Evolutionary conservation across 2,888 invertebrate genomes (phyloP).

Genomic region (Petrolisthes manimaculis): DNA sequence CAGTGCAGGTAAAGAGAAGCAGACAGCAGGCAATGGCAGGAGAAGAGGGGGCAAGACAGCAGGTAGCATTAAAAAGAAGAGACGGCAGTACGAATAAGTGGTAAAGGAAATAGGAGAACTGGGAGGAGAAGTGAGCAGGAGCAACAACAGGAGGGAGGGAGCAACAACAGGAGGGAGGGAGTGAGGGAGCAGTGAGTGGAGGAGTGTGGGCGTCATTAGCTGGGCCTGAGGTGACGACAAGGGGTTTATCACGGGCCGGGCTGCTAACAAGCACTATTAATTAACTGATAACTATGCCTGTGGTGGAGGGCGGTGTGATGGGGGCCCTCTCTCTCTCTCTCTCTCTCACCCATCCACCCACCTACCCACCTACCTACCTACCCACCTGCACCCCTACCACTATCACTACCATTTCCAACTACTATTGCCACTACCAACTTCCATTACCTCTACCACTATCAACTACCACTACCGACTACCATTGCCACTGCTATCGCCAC

Average conservation of each 20-base stretch:
- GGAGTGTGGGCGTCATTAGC: slow-evolving; percentile 31
- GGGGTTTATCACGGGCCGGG: slow-evolving; percentile 38
- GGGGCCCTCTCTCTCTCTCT: not conserved
- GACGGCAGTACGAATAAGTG: not conserved
- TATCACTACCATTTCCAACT: too few relatives aligned
- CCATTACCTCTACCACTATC: not conserved
- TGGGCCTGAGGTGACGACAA: slow-evolving; percentile 43
- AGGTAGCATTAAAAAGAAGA: not conserved
- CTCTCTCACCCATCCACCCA: too few relatives aligned
- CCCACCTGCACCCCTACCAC: too few relatives aligned
- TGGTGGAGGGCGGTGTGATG: slow-evolving; percentile 7
- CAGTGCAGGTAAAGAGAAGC: not conserved
- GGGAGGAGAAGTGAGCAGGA: not conserved
- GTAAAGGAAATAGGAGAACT: not conserved
- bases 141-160: not conserved
- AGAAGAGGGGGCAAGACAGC: not conserved
- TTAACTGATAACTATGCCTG: slow-evolving; percentile 47
- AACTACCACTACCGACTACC: too few relatives aligned
- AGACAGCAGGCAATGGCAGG: not conserved
- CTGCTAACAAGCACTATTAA: slow-evolving; percentile 58
- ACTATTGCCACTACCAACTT: not conserved
- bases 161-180: not conserved
- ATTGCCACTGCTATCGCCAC: too few relatives aligned
- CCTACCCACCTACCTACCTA: too few relatives aligned
- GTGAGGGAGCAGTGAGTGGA: not conserved